These are phyloP conservation scores for Cyprinodon variegatus DNA, from an alignment of 2,113 vertebrate genomes.

Conservation along the genomic window DNA sequence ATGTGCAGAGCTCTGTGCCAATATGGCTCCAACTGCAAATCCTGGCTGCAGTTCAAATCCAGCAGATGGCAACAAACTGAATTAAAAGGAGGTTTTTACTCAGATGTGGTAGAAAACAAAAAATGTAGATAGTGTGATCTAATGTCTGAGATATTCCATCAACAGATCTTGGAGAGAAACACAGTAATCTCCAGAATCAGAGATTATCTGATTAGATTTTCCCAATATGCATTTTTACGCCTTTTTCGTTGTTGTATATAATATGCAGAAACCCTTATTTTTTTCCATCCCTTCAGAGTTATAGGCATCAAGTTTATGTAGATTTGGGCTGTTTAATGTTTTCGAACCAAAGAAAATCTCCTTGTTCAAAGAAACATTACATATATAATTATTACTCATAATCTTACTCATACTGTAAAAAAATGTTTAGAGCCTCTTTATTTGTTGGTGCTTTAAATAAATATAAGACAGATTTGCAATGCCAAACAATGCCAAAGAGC, in stretches of 20 bases:
- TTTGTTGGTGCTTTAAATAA: neutral
- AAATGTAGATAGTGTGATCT: neutral
- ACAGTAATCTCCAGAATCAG: neutral
- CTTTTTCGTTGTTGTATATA: conserved; percentile 18
- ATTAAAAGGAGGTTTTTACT: neutral
- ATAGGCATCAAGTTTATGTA: conserved; percentile 62
- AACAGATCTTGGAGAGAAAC: neutral
- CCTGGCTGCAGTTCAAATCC: neutral
- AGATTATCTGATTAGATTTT: conserved; percentile 11
- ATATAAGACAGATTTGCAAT: neutral
- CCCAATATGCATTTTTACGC: conserved; percentile 19
- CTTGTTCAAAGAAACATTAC: conserved; percentile 44
- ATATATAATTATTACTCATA: neutral
- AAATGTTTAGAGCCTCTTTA: neutral
- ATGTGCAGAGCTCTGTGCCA: conserved; percentile 4
- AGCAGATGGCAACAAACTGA: neutral
- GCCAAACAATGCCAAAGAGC: neutral
- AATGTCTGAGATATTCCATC: neutral
- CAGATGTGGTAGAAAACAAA: neutral
- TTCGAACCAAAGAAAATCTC: conserved; percentile 58
- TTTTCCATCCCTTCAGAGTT: conserved; percentile 40
- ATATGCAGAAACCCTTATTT: conserved; percentile 21
- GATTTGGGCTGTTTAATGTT: conserved; percentile 66
- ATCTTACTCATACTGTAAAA: neutral
- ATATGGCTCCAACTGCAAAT: neutral